These are phyloP conservation scores for Luperina testacea DNA, from an alignment of 2,888 invertebrate genomes.

Conservation along the genomic window DNA sequence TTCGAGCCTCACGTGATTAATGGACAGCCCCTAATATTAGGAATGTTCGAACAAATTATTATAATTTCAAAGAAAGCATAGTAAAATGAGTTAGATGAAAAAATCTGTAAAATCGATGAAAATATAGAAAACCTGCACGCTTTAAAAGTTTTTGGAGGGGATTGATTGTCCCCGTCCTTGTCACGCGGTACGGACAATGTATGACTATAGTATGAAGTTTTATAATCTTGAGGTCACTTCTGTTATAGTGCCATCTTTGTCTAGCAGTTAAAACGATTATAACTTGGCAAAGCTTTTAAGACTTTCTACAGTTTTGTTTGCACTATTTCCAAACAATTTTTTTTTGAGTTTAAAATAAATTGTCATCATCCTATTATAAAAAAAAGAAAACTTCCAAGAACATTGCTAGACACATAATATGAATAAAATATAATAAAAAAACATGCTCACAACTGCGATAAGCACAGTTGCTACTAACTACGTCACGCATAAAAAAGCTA, in stretches of 20 bases:
- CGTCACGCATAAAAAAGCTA: slow-evolving; percentile 8
- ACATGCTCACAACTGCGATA: slow-evolving; percentile 1
- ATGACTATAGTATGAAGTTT: no score
- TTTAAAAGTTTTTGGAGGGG: no score
- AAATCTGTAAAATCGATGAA: neutral
- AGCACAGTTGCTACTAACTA: slow-evolving; percentile 6
- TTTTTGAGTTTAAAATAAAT: no score
- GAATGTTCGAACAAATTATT: neutral
- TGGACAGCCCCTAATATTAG: no score
- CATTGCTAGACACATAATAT: neutral
- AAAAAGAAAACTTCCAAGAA: neutral
- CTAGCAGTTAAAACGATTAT: no score
- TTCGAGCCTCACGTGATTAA: no score
- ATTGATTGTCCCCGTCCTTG: neutral
- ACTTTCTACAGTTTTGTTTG: no score
- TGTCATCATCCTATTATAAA: neutral
- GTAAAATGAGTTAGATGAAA: neutral
- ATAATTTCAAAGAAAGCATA: neutral
- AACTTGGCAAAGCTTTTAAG: no score
- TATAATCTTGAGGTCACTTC: no score
- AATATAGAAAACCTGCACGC: neutral
- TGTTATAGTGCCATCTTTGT: no score
- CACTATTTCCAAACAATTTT: no score
- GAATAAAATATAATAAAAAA: neutral
- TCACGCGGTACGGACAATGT: neutral